Conservation (phyloP, 2,888 invertebrate genomes). For the Fissipunctia ypsillon region DNA sequence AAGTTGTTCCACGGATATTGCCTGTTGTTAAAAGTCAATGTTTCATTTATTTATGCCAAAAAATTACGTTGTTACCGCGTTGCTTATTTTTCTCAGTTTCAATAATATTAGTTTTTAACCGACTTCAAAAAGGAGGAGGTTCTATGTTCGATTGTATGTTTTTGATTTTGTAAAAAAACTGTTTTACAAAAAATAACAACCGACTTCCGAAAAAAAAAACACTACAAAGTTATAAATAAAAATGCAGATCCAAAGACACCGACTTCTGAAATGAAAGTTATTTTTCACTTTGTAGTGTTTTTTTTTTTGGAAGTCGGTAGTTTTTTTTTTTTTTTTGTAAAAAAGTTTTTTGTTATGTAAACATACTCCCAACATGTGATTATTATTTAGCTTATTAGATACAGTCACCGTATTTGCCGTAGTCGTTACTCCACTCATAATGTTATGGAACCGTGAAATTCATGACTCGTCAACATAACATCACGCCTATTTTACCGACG, state of each 20-base stretch:
- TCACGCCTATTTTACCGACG: not conserved
- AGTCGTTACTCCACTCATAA: not conserved
- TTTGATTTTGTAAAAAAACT: no score
- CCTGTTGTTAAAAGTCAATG: not conserved
- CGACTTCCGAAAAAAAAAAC: no score
- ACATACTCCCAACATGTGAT: not conserved
- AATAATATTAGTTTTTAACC: not conserved
- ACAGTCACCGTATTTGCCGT: not conserved
- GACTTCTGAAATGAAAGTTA: no score
- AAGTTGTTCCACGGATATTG: not conserved
- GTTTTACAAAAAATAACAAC: no score
- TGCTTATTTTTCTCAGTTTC: not conserved
- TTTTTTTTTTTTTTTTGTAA: no score
- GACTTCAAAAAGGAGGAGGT: no score
- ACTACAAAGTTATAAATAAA: no score
- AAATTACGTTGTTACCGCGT: not conserved
- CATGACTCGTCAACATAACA: not conserved
- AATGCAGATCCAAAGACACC: no score
- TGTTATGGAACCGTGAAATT: not conserved
- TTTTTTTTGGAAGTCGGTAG: no score
- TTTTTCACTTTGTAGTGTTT: no score
- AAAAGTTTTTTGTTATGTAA: no score
- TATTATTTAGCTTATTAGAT: not conserved
- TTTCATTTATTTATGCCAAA: not conserved
- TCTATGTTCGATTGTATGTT: no score